Conservation (phyloP, 2,797 vertebrate genomes). For the Vultur gryphus region DNA sequence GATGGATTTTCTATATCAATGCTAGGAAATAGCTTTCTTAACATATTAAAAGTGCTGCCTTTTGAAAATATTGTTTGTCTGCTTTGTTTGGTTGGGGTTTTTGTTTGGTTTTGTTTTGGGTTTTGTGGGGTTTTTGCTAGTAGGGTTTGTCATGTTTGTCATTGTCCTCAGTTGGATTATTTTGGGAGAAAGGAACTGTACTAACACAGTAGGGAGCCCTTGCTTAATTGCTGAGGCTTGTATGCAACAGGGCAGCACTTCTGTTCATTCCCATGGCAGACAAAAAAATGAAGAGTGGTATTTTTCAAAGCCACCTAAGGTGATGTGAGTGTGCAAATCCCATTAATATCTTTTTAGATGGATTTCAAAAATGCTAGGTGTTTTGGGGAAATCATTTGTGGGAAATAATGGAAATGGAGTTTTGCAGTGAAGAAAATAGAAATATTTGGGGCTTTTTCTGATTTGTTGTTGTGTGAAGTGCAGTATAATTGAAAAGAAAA, state of each 20-base stretch:
- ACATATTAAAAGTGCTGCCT: not conserved
- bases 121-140: not conserved
- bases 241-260: not conserved
- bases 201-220: not conserved
- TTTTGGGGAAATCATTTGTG: not conserved
- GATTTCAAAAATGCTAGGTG: not conserved
- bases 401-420: not conserved
- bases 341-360: not conserved
- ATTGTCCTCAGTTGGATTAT: not conserved
- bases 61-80: not conserved
- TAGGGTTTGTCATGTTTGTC: not conserved
- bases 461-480: not conserved
- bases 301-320: not conserved
- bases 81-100: not conserved
- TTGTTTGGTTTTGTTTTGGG: not conserved
- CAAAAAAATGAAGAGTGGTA: not conserved
- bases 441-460: not conserved
- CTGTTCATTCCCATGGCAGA: not conserved
- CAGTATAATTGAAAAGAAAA: not conserved
- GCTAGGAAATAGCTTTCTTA: not conserved
- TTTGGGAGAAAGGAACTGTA: not conserved
- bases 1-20: not conserved
- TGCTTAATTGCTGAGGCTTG: not conserved
- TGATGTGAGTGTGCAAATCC: not conserved
- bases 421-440: not conserved